These are phyloP conservation scores for Matsumyia berberina DNA, from an alignment of 2,888 invertebrate species.

Conservation along the genomic window DNA sequence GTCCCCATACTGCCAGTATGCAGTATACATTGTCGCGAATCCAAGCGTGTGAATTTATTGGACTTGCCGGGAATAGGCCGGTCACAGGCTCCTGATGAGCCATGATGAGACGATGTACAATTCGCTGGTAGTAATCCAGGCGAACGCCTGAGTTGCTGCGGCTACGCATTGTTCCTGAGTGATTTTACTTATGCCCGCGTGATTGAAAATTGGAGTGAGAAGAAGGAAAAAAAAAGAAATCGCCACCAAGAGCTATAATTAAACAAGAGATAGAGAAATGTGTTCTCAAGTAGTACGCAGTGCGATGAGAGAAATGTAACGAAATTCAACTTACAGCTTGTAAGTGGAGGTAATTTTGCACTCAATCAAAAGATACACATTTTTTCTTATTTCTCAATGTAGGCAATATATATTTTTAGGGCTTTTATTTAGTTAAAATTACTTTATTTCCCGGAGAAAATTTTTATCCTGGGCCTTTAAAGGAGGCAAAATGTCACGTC, in stretches of 20 bases:
- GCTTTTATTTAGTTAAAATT: conserved; percentile 35
- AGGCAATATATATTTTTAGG: conserved; percentile 17
- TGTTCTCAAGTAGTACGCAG: neutral
- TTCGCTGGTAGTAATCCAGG: conserved; percentile 97
- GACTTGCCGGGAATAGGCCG: conserved; percentile 96
- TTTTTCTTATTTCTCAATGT: neutral
- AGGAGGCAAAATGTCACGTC: conserved; percentile 81
- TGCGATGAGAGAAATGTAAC: neutral
- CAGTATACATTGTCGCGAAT: conserved; percentile 99
- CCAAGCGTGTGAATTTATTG: conserved; percentile 97
- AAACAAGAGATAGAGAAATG: conserved; percentile 52
- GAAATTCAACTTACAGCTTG: conserved; percentile 43
- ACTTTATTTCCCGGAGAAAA: conserved; percentile 41
- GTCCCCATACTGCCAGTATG: conserved; percentile 98
- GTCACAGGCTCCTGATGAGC: conserved; percentile 98
- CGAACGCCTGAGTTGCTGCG: conserved; percentile 96
- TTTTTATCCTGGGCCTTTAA: neutral
- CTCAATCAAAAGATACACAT: conserved; percentile 44
- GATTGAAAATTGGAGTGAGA: conserved; percentile 4
- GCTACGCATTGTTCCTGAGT: conserved; percentile 88
- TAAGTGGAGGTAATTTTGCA: neutral
- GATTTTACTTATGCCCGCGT: conserved; percentile 22
- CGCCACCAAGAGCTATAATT: conserved; percentile 66
- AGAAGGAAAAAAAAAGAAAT: conserved; percentile 20
- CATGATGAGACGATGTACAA: conserved; percentile 97